These are phyloP conservation scores for Hydrochoerus hydrochaeris DNA, from an alignment of 2,113 vertebrate species.

Conservation along the genomic window DNA sequence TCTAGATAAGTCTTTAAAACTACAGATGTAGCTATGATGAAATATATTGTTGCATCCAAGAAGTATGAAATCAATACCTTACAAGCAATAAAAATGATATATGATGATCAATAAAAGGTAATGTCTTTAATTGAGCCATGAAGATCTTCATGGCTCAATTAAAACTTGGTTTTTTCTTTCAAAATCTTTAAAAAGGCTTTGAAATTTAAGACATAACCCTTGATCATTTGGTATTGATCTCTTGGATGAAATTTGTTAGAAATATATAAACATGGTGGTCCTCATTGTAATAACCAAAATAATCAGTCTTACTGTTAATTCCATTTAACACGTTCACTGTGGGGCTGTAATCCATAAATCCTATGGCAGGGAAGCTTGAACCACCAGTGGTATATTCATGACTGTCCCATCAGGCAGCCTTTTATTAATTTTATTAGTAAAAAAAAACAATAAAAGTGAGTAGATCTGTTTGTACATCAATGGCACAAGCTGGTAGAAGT, in stretches of 20 bases:
- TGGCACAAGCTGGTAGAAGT: neutral
- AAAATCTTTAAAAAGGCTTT: constrained; percentile 34
- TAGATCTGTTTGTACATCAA: neutral
- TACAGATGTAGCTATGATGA: neutral
- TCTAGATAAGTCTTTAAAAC: constrained; percentile 33
- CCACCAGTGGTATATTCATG: neutral
- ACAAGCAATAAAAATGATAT: constrained; percentile 50
- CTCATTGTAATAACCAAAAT: neutral
- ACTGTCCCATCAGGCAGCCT: neutral
- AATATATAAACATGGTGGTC: neutral
- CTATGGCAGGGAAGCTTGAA: neutral
- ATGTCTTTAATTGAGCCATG: constrained; percentile 1
- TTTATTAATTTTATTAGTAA: neutral
- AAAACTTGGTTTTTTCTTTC: constrained; percentile 2
- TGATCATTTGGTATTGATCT: constrained; percentile 6
- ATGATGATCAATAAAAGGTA: constrained; percentile 19
- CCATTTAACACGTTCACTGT: neutral
- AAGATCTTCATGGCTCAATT: no score
- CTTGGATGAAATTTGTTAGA: neutral
- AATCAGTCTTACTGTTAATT: neutral
- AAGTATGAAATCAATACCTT: constrained; percentile 41
- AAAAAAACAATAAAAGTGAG: neutral
- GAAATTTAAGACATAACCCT: constrained; percentile 5
- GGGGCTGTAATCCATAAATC: neutral
- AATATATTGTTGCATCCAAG: constrained; percentile 35